These are phyloP conservation scores for Coremacera marginata DNA, from an alignment of 2,888 invertebrate species.

Conservation along the genomic window DNA sequence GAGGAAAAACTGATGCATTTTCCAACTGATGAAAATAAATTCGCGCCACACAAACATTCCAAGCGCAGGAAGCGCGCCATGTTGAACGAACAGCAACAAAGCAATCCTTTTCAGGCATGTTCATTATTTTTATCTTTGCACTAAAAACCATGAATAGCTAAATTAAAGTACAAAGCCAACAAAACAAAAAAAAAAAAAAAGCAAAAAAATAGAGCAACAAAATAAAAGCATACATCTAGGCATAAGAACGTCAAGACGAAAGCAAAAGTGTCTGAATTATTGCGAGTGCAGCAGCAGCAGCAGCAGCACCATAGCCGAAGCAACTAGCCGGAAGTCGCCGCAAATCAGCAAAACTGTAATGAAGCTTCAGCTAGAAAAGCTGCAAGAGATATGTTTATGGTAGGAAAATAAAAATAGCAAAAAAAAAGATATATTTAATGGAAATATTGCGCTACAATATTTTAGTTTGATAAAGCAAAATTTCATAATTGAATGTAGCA, in stretches of 20 bases:
- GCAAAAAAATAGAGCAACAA: not conserved
- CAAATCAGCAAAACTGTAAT: slow-evolving; percentile 10
- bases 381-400: not conserved
- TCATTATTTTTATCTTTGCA: slow-evolving; percentile 54
- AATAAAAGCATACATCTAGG: slow-evolving; percentile 1
- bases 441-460: not conserved
- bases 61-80: slow-evolving; percentile 25
- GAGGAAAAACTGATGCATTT: slow-evolving; percentile 48
- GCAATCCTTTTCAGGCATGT: slow-evolving; percentile 47
- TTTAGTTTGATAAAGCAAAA: no score
- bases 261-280: slow-evolving; percentile 24
- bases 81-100: slow-evolving; percentile 32
- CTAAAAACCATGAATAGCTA: slow-evolving; percentile 18
- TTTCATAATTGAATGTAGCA: no score
- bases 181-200: not conserved
- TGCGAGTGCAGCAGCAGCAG: not conserved
- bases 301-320: not conserved
- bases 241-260: slow-evolving; percentile 32
- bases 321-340: not conserved
- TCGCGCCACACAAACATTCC: slow-evolving; percentile 50
- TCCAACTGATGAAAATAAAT: slow-evolving; percentile 54
- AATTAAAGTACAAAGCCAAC: not conserved
- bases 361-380: not conserved
- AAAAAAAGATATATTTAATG: not conserved
- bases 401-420: not conserved